A percentile compares a stretch with the other conserved stretches of the same genome.
phyloP scores from a whole-genome alignment of 2,113 vertebrate genomes.

The Vulpes vulpes region DNA sequence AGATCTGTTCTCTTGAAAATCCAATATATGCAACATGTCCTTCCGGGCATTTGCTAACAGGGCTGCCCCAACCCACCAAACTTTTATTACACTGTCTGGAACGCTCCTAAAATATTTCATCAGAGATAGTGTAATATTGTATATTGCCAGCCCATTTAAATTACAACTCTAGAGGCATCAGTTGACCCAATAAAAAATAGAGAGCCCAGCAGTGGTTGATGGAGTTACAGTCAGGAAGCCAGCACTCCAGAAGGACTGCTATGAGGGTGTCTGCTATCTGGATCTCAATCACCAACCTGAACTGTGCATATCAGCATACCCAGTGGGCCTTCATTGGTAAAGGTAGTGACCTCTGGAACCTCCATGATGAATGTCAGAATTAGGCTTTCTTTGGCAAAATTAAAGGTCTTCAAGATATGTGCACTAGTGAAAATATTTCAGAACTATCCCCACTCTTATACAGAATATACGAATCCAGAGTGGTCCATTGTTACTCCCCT shows the following conservation, averaged over 20 bases:
- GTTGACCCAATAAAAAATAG: background rate
- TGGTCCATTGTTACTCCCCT: background rate
- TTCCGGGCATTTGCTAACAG: background rate
- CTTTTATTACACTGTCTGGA: constrained; percentile 9
- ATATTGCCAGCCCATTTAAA: background rate
- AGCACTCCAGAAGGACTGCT: rapidly evolving
- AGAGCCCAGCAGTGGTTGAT: rapidly evolving
- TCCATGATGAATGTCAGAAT: background rate
- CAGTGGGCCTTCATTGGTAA: background rate
- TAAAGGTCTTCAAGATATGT: background rate
- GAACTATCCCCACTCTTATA: background rate
- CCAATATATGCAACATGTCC: background rate
- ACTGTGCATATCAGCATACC: rapidly evolving
- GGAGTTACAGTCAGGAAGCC: background rate
- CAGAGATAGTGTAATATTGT: background rate
- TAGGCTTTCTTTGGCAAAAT: background rate
- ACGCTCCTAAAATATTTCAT: background rate
- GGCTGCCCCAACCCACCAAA: background rate
- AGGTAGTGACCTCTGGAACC: background rate
- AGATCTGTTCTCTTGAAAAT: constrained; percentile 20
- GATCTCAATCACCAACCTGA: background rate
- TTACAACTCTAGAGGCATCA: background rate
- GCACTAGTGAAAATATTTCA: background rate
- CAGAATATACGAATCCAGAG: background rate
- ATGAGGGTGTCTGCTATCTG: rapidly evolving